Base-by-base conservation (phyloP, 2,797 vertebrate species). In the Merluccius polli region DNA sequence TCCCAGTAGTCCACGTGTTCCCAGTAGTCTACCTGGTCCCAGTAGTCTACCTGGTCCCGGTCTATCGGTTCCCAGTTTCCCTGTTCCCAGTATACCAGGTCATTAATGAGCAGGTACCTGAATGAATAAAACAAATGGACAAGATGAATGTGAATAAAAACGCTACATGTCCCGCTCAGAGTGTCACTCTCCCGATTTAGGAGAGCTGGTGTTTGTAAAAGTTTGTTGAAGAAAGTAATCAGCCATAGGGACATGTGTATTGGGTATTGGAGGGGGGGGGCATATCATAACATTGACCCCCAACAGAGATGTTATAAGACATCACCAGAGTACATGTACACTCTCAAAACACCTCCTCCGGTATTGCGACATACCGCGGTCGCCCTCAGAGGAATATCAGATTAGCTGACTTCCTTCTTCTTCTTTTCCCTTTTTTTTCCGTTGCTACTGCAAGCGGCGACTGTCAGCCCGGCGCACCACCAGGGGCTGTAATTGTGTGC, bases 371-470 rank as follows among this genome's bases (percentile, higher is more conserved):
- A 52, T 7, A 52, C 44, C 18, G 15, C n/a, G 18, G 44, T 18
- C 21, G 44, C 21, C 44, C 18, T 52, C 44, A 59, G 21, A n/a
- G n/a, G n/a, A 24, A 59, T 24, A 9, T 59, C n/a, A 4, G 18
- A 24, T 59, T 59, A 85, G 82, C 75, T 73, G 48, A 12, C 29
- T 68, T 29, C 5, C 31, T 2, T 29, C 29, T 68, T 29, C 5
- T 68, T 2, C n/a, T 67, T 67, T 67, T 29, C 10, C 18, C 16
- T 29, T 67, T 67, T 67, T 67, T 29, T 67, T 3, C 15, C 6
- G 30, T 30, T 31, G 10, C 27, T 67, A 31, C 65, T 7, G 11
- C 65, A 30, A 68, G 27, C 65, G 2, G 13, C 27, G 29, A 30
- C 65, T 67, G 24, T 9, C 10, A 29, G 63, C 16, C 65, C 12